A percentile compares a stretch with the other conserved stretches of the same genome.
These are phyloP conservation scores for Drosophila differens DNA, from an alignment of 2,888 invertebrate genomes.

Conservation along the genomic window DNA sequence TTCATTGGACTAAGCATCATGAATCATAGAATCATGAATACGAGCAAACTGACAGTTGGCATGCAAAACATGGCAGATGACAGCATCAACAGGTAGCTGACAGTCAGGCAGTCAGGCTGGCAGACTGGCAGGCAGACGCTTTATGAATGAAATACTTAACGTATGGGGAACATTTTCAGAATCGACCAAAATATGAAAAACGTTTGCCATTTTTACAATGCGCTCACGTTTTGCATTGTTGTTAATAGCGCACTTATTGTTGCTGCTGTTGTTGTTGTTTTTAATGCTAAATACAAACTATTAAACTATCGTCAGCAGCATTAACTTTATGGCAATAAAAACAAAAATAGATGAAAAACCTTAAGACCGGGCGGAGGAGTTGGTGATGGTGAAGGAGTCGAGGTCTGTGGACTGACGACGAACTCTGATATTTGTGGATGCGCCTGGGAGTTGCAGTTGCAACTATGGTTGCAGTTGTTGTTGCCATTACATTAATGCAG, in stretches of 20 bases:
- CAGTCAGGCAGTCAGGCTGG: neutral
- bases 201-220: slow-evolving; percentile 41
- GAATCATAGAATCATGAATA: slow-evolving; percentile 32
- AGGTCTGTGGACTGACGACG: slow-evolving; percentile 35
- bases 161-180: neutral
- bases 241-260: slow-evolving; percentile 8
- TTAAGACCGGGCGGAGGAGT: neutral
- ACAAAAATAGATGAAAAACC: neutral
- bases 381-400: neutral
- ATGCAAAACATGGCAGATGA: slow-evolving; percentile 49
- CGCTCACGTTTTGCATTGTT: slow-evolving; percentile 48
- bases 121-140: neutral
- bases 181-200: slow-evolving; percentile 17
- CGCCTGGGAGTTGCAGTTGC: slow-evolving; percentile 37
- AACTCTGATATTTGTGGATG: slow-evolving; percentile 73
- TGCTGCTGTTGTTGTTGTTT: slow-evolving; percentile 17
- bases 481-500: slow-evolving; percentile 18
- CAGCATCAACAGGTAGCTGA: slow-evolving; percentile 24
- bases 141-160: slow-evolving; percentile 54
- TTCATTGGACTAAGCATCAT: slow-evolving; percentile 21
- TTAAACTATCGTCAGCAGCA: slow-evolving; percentile 44
- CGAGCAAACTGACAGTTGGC: slow-evolving; percentile 28
- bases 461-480: slow-evolving; percentile 17
- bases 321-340: slow-evolving; percentile 10
- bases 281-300: slow-evolving; percentile 42